Conservation (phyloP, 2,888 invertebrate genomes). For the Molorchus minor region DNA sequence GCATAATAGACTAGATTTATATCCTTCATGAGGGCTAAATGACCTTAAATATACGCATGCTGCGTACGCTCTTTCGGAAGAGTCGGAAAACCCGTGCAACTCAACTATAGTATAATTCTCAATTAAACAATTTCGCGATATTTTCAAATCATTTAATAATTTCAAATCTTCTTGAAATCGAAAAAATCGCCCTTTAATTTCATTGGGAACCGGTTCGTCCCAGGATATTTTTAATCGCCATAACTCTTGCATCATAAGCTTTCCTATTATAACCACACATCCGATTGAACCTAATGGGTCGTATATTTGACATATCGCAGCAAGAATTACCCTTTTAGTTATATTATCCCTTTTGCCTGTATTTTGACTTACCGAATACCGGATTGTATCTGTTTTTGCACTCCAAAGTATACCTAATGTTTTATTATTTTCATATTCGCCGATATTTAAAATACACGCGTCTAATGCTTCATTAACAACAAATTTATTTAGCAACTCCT, state of each 20-base stretch:
- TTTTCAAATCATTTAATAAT: conserved; percentile 13
- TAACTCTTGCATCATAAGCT: conserved; percentile 25
- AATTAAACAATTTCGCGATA: conserved; percentile 11
- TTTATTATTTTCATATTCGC: conserved; percentile 17
- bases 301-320: conserved; percentile 25
- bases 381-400: not conserved
- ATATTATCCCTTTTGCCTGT: not conserved
- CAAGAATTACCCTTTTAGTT: conserved; percentile 27
- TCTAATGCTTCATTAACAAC: not conserved
- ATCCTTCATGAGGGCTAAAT: not conserved
- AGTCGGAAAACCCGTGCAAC: conserved; percentile 25
- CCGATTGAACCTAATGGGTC: conserved; percentile 29
- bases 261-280: conserved; percentile 18
- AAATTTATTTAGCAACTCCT: not conserved
- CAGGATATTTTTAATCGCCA: conserved; percentile 20
- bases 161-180: conserved; percentile 3
- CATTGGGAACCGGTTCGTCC: conserved; percentile 24
- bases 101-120: not conserved
- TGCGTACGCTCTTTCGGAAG: conserved; percentile 7
- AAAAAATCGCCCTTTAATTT: conserved; percentile 11
- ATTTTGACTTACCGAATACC: too few relatives aligned
- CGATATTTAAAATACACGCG: not conserved
- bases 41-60: conserved; percentile 4
- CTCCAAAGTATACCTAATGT: conserved; percentile 32
- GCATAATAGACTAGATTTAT: too few relatives aligned